Conservation (phyloP, 2,797 vertebrate genomes). For the Crypturellus tataupa region DNA sequence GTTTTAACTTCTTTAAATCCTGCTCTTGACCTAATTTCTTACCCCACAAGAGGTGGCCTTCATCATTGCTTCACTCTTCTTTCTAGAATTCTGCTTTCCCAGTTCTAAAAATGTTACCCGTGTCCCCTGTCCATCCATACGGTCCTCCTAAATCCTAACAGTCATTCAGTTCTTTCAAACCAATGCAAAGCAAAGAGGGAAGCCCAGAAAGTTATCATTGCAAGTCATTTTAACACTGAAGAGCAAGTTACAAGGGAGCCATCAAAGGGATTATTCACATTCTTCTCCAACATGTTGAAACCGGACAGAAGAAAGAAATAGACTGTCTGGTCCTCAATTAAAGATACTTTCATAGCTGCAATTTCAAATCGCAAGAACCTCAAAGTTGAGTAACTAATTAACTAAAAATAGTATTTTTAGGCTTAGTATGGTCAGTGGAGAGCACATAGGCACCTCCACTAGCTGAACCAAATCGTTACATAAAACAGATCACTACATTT, state of each 20-base stretch:
- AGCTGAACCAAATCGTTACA: not conserved
- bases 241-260: not conserved
- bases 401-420: not conserved
- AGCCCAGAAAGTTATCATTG: not conserved
- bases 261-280: not conserved
- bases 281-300: not conserved
- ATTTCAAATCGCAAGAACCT: not conserved
- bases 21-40: not conserved
- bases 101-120: not conserved
- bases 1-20: not conserved
- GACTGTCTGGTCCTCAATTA: not conserved
- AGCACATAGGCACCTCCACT: rapidly evolving
- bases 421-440: not conserved
- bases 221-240: not conserved
- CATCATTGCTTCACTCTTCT: not conserved
- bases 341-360: not conserved
- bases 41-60: not conserved
- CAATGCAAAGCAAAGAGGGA: not conserved
- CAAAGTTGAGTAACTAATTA: not conserved
- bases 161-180: not conserved
- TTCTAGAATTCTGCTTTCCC: not conserved
- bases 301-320: not conserved
- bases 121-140: not conserved
- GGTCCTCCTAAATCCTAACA: not conserved
- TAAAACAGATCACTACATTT: not conserved